These are phyloP conservation scores for Mus minutoides DNA, from an alignment of 2,797 vertebrate species.

Conservation along the genomic window DNA sequence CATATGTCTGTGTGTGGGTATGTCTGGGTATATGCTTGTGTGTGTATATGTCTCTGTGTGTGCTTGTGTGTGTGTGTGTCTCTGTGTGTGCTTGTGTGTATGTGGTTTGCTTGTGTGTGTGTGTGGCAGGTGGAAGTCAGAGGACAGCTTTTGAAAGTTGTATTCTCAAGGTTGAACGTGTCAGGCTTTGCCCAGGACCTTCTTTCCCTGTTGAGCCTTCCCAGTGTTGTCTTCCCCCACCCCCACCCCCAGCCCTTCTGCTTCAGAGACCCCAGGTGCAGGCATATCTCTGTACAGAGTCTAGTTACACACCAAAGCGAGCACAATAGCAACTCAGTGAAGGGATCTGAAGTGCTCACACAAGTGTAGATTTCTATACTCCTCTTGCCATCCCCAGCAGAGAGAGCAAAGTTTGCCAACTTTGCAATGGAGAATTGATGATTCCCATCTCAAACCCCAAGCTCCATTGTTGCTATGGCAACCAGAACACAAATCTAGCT, in stretches of 20 bases:
- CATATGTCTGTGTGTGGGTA: neutral
- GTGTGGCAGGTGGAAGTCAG: neutral
- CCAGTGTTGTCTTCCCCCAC: neutral
- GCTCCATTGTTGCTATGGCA: neutral
- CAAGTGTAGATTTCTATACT: neutral
- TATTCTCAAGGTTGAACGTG: neutral
- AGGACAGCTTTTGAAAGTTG: neutral
- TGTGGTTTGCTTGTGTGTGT: neutral
- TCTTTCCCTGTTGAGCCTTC: neutral
- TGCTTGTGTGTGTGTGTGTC: neutral
- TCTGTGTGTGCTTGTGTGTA: neutral
- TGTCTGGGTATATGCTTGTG: neutral
- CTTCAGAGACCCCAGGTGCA: neutral
- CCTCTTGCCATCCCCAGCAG: neutral
- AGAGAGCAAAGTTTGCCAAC: neutral
- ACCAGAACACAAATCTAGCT: constrained; percentile 27
- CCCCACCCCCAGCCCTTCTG: no score
- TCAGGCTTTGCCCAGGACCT: neutral
- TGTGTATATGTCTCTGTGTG: neutral
- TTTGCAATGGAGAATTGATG: neutral
- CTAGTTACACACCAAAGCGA: neutral
- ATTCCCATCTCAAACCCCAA: neutral
- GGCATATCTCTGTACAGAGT: neutral
- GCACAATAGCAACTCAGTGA: neutral
- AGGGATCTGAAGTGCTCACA: neutral